Conservation (phyloP, 1,140 invertebrate genomes). For the Brachionus manjavacas region DNA sequence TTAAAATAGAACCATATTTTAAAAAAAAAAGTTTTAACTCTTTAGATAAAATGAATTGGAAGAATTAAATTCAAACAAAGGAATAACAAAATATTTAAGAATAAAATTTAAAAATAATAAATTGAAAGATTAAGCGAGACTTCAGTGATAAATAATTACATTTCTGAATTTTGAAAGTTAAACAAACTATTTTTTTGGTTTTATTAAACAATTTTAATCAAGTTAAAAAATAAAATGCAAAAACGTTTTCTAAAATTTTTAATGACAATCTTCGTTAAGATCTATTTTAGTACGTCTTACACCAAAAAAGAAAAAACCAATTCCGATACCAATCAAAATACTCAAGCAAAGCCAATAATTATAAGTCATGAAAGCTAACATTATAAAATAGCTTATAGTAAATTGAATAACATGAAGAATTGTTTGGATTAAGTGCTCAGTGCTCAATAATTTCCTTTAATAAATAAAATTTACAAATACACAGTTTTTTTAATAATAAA, state of each 20-base stretch:
- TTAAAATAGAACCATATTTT: too few species aligned
- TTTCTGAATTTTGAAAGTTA: too few species aligned
- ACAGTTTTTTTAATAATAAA: background rate
- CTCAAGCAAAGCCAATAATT: conserved; percentile 37
- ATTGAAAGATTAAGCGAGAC: too few species aligned
- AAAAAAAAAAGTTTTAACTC: too few species aligned
- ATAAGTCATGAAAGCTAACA: conserved; percentile 40
- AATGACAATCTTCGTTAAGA: conserved; percentile 41
- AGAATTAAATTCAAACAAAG: too few species aligned
- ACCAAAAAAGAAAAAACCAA: conserved; percentile 41
- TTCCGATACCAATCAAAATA: conserved; percentile 23
- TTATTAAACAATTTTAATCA: too few species aligned
- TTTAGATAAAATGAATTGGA: too few species aligned
- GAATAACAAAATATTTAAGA: too few species aligned
- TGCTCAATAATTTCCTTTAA: background rate
- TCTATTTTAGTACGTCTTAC: conserved; percentile 29
- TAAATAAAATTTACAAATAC: background rate
- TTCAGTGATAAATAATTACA: too few species aligned
- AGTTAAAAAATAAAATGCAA: background rate
- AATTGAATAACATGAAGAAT: conserved; percentile 36
- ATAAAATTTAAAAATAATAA: too few species aligned
- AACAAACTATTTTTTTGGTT: too few species aligned
- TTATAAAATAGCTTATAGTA: conserved; percentile 41
- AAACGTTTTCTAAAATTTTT: background rate
- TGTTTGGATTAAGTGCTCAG: conserved; percentile 41